Conservation (phyloP, 2,888 invertebrate species). For the Aphrophora alni region DNA sequence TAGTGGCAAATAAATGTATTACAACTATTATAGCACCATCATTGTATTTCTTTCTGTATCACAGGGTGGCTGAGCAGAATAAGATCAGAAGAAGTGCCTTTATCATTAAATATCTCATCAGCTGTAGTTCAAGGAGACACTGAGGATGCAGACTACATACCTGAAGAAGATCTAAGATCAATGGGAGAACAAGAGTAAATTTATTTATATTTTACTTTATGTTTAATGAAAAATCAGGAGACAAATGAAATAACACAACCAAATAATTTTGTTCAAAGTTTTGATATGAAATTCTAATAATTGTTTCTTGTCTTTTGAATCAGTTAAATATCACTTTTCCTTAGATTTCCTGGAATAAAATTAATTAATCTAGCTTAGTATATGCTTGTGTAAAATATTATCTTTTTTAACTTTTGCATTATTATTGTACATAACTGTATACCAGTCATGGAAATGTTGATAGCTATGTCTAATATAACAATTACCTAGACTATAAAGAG, state of each 20-base stretch:
- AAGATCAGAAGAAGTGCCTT: slow-evolving; percentile 50
- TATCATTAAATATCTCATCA: slow-evolving; percentile 55
- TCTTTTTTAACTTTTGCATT: too few relatives aligned
- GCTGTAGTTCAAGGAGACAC: slow-evolving; percentile 59
- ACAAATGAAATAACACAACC: not conserved
- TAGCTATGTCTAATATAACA: too few relatives aligned
- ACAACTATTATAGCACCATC: too few relatives aligned
- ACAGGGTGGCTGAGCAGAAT: slow-evolving; percentile 51
- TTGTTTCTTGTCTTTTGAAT: slow-evolving; percentile 2
- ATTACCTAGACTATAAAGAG: too few relatives aligned
- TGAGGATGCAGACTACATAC: slow-evolving; percentile 58
- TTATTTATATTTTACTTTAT: slow-evolving; percentile 24
- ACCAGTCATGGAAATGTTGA: too few relatives aligned
- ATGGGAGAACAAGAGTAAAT: slow-evolving; percentile 57
- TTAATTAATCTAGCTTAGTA: too few relatives aligned
- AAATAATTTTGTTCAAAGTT: not conserved
- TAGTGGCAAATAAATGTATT: too few relatives aligned
- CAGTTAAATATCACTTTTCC: too few relatives aligned
- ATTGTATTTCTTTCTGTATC: not conserved
- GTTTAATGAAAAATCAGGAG: not conserved
- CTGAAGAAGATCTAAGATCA: slow-evolving; percentile 60
- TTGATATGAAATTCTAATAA: not conserved
- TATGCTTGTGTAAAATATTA: too few relatives aligned
- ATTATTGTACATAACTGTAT: too few relatives aligned
- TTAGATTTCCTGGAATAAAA: too few relatives aligned